Evolutionary conservation across 2,797 vertebrate genomes (phyloP).

Genomic region (Myripristis murdjan): DNA sequence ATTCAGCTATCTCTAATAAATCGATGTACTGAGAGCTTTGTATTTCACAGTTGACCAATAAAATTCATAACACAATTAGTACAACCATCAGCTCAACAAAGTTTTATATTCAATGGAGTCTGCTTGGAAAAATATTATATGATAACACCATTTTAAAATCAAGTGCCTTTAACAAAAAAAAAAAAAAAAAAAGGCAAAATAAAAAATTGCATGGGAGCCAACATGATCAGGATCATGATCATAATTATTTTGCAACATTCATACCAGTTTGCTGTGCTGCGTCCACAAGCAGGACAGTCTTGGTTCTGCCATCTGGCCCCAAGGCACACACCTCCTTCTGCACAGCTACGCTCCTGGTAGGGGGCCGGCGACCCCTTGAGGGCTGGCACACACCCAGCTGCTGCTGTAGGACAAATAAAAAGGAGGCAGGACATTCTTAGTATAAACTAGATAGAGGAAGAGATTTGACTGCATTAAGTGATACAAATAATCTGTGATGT

Average conservation of each 20-base stretch:
- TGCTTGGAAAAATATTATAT: no score
- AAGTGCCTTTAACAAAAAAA: no score
- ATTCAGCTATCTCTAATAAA: no score
- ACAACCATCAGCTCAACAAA: no score
- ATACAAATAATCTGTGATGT: not conserved
- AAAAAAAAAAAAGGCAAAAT: no score
- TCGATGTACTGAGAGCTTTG: no score
- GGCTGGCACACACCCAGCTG: conserved; percentile 84
- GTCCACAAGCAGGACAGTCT: conserved; percentile 95
- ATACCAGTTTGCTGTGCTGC: conserved; percentile 87
- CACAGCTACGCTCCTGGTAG: conserved; percentile 93
- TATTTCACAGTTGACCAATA: no score
- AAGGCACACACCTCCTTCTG: conserved; percentile 95
- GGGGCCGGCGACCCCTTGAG: conserved; percentile 90
- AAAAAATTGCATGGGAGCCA: no score
- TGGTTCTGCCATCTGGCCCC: conserved; percentile 92
- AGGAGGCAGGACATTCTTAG: not conserved
- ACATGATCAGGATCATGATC: not conserved
- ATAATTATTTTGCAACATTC: not conserved
- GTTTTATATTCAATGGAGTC: no score
- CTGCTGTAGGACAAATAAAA: conserved; percentile 55
- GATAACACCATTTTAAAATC: no score
- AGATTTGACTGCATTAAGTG: not conserved
- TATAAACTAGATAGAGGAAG: not conserved
- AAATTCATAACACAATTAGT: no score